phyloP scores from a whole-genome alignment of 2,888 invertebrate genomes.

The Drosophila histrio region DNA sequence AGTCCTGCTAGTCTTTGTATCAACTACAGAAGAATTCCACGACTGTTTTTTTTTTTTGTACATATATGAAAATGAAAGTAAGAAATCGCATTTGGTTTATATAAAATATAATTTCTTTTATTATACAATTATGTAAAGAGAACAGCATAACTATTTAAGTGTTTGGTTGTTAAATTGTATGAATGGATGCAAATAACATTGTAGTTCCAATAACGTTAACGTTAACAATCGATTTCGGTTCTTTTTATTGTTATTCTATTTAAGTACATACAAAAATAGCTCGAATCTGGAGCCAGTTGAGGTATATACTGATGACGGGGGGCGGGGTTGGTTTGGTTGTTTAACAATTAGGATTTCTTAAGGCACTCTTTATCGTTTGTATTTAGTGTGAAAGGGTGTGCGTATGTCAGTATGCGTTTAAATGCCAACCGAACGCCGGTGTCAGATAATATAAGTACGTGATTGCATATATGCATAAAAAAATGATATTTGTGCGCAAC shows the following conservation, averaged over 20 bases:
- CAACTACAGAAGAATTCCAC: slow-evolving; percentile 10
- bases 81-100: slow-evolving; percentile 38
- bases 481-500: slow-evolving; percentile 45
- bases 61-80: slow-evolving; percentile 13
- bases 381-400: slow-evolving; percentile 15
- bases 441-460: slow-evolving; percentile 27
- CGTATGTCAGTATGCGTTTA: slow-evolving; percentile 43
- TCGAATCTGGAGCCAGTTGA: slow-evolving; percentile 16
- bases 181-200: slow-evolving; percentile 38
- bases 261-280: slow-evolving; percentile 47
- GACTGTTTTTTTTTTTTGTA: slow-evolving; percentile 30
- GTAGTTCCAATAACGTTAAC: slow-evolving; percentile 32
- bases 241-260: not conserved
- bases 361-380: slow-evolving; percentile 56
- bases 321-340: slow-evolving; percentile 12
- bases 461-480: slow-evolving; percentile 10
- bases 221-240: slow-evolving; percentile 33
- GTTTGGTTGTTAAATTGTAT: slow-evolving; percentile 18
- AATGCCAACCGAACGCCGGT: slow-evolving; percentile 53
- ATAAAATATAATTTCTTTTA: slow-evolving; percentile 62
- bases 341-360: slow-evolving; percentile 53
- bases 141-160: slow-evolving; percentile 38
- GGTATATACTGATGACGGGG: slow-evolving; percentile 4
- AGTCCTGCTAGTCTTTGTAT: too few species aligned
- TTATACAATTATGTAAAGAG: slow-evolving; percentile 49